These are phyloP conservation scores for Heliconius aoede DNA, from an alignment of 2,888 invertebrate species.

Conservation along the genomic window DNA sequence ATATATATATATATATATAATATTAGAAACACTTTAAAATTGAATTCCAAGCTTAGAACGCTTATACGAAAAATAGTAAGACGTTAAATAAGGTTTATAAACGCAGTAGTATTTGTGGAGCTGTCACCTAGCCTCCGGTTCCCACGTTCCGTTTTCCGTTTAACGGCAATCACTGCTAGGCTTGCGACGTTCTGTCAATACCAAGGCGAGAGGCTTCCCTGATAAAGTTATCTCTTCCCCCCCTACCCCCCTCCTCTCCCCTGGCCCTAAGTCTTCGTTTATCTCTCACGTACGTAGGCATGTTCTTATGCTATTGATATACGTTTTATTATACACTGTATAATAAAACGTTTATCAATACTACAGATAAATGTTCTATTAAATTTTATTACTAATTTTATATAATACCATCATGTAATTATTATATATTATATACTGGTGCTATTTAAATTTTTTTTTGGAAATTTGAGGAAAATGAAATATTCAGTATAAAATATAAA, in stretches of 20 bases:
- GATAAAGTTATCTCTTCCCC: conserved; percentile 79
- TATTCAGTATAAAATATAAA: too few species aligned
- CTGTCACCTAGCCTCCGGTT: conserved; percentile 48
- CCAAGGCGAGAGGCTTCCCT: conserved; percentile 80
- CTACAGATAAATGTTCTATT: not conserved
- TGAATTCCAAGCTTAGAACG: not conserved
- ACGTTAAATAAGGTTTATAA: conserved; percentile 28
- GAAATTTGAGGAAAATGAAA: too few species aligned
- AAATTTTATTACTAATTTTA: not conserved
- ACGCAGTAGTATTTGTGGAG: conserved; percentile 38
- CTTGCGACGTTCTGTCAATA: conserved; percentile 82
- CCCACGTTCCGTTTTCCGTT: conserved; percentile 74
- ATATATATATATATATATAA: not conserved
- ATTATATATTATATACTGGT: too few species aligned
- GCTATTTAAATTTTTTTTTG: not conserved
- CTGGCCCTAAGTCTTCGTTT: conserved; percentile 69
- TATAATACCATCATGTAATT: too few species aligned
- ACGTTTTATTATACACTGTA: conserved; percentile 23
- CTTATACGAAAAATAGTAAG: conserved; percentile 19
- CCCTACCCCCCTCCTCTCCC: conserved; percentile 54
- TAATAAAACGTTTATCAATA: too few species aligned
- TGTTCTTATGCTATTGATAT: conserved; percentile 39
- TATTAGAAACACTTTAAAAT: not conserved
- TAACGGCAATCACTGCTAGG: conserved; percentile 79
- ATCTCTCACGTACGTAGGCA: conserved; percentile 74